Evolutionary conservation across 2,797 vertebrate genomes (phyloP).

Genomic region (Micropoecilia bifurca): DNA sequence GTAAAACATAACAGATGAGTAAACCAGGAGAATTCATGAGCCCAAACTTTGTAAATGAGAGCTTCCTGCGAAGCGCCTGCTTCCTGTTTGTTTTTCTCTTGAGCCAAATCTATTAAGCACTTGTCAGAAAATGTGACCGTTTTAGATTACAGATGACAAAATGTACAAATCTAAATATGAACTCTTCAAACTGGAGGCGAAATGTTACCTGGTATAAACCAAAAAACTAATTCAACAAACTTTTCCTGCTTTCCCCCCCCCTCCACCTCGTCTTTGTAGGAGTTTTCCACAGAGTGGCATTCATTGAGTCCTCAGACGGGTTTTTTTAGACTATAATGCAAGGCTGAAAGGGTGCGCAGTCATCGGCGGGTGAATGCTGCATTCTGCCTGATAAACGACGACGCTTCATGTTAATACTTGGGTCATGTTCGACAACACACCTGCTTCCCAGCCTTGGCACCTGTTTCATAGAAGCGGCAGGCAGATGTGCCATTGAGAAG

Average conservation of each 20-base stretch:
- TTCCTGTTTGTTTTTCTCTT: neutral
- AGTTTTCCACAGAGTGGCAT: slow-evolving; percentile 5
- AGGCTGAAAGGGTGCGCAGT: slow-evolving; percentile 10
- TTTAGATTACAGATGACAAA: neutral
- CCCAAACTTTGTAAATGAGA: neutral
- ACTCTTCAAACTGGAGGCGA: neutral
- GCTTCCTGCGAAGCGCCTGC: neutral
- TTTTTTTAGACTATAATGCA: slow-evolving; percentile 5
- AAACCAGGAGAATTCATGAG: neutral
- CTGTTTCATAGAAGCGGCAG: slow-evolving; percentile 50
- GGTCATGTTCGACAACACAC: slow-evolving; percentile 60
- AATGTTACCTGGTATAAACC: neutral
- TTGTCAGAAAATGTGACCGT: neutral
- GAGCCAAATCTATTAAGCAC: neutral
- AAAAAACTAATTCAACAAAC: neutral
- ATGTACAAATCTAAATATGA: slow-evolving; percentile 3
- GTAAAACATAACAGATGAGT: too few relatives aligned
- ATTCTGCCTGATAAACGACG: slow-evolving; percentile 26
- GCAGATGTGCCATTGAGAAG: slow-evolving; percentile 68
- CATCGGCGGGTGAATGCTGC: slow-evolving; percentile 11
- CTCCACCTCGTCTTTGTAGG: neutral
- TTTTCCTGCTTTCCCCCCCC: neutral
- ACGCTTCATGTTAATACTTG: slow-evolving; percentile 36
- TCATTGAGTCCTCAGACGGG: neutral
- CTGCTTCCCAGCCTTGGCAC: slow-evolving; percentile 61